A percentile compares a stretch with the other conserved stretches of the same genome.
These are phyloP conservation scores for Apis laboriosa DNA, from an alignment of 1,140 invertebrate genomes.

Conservation along the genomic window DNA sequence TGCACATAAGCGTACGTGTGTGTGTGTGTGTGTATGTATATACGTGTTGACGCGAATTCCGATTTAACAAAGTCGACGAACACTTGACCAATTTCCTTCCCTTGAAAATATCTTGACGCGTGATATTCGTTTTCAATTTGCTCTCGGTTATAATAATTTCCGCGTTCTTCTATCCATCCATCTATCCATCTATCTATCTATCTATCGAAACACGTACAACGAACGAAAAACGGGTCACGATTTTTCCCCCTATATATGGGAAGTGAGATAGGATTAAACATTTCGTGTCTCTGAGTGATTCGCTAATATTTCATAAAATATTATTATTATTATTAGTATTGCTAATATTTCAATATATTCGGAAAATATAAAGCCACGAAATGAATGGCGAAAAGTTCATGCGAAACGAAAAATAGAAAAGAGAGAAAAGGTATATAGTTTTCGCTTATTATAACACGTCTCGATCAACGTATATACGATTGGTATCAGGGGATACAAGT, in stretches of 20 bases:
- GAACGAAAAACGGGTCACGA: not conserved
- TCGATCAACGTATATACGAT: too few species aligned
- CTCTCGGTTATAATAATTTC: not conserved
- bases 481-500: too few species aligned
- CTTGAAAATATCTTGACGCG: not conserved
- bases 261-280: not conserved
- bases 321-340: too few species aligned
- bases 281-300: not conserved
- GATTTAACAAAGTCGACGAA: not conserved
- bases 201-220: not conserved
- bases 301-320: not conserved
- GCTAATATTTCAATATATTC: too few species aligned
- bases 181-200: too few species aligned
- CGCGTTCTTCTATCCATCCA: not conserved
- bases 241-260: not conserved
- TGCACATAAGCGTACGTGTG: not conserved
- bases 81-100: conserved; percentile 1
- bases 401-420: too few species aligned
- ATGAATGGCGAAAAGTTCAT: too few species aligned
- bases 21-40: too few species aligned
- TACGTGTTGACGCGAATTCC: not conserved
- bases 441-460: too few species aligned
- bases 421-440: too few species aligned
- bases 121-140: not conserved
- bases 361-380: too few species aligned